These are phyloP conservation scores for Acrocephalus scirpaceus DNA, from an alignment of 2,797 vertebrate species.

Conservation along the genomic window DNA sequence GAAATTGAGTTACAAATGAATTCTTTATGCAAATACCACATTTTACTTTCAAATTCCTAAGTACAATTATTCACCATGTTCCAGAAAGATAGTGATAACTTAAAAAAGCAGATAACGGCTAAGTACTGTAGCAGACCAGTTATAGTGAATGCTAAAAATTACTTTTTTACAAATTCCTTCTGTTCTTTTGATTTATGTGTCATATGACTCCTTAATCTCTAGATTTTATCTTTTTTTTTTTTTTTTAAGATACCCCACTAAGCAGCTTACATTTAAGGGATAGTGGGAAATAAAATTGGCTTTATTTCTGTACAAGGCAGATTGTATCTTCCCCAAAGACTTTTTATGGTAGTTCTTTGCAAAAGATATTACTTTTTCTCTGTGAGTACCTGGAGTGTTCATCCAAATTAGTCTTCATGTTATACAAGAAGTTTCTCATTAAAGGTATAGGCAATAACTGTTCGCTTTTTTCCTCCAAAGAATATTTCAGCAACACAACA, in stretches of 20 bases:
- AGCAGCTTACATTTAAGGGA: constrained; percentile 19
- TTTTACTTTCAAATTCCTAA: constrained; percentile 76
- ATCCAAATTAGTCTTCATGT: constrained; percentile 5
- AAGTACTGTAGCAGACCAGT: constrained; percentile 55
- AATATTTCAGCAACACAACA: neutral
- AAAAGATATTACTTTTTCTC: neutral
- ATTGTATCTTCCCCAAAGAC: constrained; percentile 30
- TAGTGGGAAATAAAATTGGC: constrained; percentile 19
- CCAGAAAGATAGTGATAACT: constrained; percentile 57
- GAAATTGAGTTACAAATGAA: constrained; percentile 63
- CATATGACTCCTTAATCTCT: constrained; percentile 41
- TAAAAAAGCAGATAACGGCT: constrained; percentile 56
- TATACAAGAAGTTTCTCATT: constrained; percentile 17
- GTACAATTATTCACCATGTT: constrained; percentile 62
- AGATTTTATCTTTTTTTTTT: neutral
- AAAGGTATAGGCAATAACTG: constrained; percentile 15
- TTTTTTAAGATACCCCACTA: constrained; percentile 11
- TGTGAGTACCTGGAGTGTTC: constrained; percentile 22
- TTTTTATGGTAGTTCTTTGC: constrained; percentile 5
- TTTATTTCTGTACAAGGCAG: constrained; percentile 1
- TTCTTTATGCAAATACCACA: constrained; percentile 70
- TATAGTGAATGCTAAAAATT: constrained; percentile 59
- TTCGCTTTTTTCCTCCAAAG: neutral
- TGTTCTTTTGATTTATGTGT: constrained; percentile 49
- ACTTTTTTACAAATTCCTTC: constrained; percentile 57